These are phyloP conservation scores for Agapostemon virescens DNA, from an alignment of 2,888 invertebrate species.

Conservation along the genomic window DNA sequence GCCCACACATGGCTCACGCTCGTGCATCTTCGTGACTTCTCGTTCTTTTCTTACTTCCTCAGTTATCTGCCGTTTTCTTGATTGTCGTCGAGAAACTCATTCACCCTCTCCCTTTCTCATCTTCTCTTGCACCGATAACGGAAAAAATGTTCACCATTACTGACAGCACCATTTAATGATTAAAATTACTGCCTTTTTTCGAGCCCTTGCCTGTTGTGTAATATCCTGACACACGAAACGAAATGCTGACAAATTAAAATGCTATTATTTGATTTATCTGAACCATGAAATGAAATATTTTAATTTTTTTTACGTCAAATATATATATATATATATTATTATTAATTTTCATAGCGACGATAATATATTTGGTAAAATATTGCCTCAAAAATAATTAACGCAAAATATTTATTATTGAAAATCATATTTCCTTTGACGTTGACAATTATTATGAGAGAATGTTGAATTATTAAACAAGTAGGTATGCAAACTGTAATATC, in stretches of 20 bases:
- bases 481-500: not conserved
- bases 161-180: not conserved
- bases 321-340: too few relatives aligned
- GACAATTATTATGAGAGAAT: not conserved
- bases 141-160: not conserved
- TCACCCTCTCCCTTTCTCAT: not conserved
- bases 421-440: too few relatives aligned
- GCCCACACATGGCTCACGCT: constrained; percentile 37
- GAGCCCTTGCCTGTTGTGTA: not conserved
- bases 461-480: not conserved
- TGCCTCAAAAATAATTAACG: not conserved
- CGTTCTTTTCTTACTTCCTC: constrained; percentile 36
- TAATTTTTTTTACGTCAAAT: not conserved
- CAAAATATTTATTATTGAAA: not conserved
- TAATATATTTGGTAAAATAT: not conserved
- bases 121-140: constrained; percentile 1
- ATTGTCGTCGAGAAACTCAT: constrained; percentile 38
- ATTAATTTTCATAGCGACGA: not conserved
- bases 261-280: not conserved
- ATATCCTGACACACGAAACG: not conserved
- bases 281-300: not conserved
- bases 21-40: constrained; percentile 49
- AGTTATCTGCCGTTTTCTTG: constrained; percentile 10
- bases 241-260: not conserved
- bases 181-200: not conserved